These are phyloP conservation scores for Drosophila cognata DNA, from an alignment of 2,888 invertebrate species.

Conservation along the genomic window DNA sequence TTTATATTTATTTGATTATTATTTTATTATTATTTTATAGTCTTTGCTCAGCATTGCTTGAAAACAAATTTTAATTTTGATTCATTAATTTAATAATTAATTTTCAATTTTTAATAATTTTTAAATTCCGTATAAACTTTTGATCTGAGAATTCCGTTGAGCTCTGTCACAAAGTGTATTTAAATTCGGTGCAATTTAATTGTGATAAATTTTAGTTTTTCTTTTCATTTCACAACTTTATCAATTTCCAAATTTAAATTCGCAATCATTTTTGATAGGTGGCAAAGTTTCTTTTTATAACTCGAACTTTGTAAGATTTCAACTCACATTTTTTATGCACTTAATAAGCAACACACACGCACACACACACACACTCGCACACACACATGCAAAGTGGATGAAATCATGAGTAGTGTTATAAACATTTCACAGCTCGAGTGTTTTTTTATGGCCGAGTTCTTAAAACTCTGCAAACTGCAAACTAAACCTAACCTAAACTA, in stretches of 20 bases:
- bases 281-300: neutral
- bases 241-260: neutral
- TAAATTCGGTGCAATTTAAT: neutral
- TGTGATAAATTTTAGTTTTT: neutral
- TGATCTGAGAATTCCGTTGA: neutral
- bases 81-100: neutral
- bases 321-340: constrained; percentile 27
- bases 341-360: constrained; percentile 58
- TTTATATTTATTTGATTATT: neutral
- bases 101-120: too few relatives aligned
- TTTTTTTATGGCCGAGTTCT: constrained; percentile 57
- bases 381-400: constrained; percentile 3
- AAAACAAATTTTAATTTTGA: too few relatives aligned
- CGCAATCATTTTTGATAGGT: constrained; percentile 10
- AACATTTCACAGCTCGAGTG: constrained; percentile 68
- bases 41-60: neutral
- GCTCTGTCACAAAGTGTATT: too few relatives aligned
- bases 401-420: constrained; percentile 16
- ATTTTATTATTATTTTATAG: too few relatives aligned
- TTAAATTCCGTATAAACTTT: neutral
- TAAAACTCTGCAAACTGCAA: constrained; percentile 1
- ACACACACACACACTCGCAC: neutral
- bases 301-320: constrained; percentile 14
- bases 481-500: constrained; percentile 31
- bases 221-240: neutral